These are phyloP conservation scores for Proales similis DNA, from an alignment of 1,140 invertebrate genomes.

Conservation along the genomic window DNA sequence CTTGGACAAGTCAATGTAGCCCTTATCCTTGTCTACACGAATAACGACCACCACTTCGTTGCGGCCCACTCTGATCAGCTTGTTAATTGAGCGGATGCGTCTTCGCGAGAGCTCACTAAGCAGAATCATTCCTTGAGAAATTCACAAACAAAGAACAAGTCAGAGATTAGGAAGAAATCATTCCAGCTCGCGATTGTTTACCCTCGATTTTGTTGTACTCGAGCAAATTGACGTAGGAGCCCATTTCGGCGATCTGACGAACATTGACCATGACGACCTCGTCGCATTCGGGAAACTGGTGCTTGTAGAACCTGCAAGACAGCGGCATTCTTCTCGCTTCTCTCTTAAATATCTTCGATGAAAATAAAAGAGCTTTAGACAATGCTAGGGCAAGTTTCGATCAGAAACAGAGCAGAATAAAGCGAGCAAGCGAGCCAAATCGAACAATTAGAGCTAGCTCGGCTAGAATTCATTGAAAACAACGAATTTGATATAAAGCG, in stretches of 20 bases:
- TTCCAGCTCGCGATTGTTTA: conserved; percentile 81
- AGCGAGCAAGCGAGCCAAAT: no score
- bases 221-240: conserved; percentile 91
- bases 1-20: conserved; percentile 99
- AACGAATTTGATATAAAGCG: no score
- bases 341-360: background rate
- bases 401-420: no score
- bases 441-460: no score
- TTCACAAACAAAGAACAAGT: conserved; percentile 41
- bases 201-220: conserved; percentile 99
- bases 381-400: no score
- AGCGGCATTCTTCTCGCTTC: conserved; percentile 68
- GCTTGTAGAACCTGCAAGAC: conserved; percentile 91
- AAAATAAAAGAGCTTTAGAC: no score
- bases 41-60: conserved; percentile 98
- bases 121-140: no score
- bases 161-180: conserved; percentile 46
- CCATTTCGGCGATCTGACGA: conserved; percentile 96
- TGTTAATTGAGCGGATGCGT: conserved; percentile 98
- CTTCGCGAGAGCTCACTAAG: conserved; percentile 88
- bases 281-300: conserved; percentile 95
- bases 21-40: conserved; percentile 98
- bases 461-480: no score
- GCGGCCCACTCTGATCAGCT: conserved; percentile 94
- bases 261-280: conserved; percentile 99